A percentile compares a stretch with the other conserved stretches of the same genome.
phyloP scores from a whole-genome alignment of 2,797 vertebrate species.

The Notolabrus celidotus region DNA sequence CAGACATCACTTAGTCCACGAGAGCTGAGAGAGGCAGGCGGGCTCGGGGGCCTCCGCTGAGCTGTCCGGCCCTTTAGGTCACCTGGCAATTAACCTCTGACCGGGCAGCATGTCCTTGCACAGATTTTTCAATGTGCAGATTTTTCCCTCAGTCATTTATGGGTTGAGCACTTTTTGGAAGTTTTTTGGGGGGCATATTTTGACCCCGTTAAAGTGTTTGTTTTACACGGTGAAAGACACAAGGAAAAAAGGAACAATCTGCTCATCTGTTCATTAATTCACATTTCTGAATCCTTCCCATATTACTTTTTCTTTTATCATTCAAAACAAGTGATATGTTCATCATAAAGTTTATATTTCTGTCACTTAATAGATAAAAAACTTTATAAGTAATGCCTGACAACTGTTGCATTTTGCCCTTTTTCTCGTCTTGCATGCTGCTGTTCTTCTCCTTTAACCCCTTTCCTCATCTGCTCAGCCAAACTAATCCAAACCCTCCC shows the following conservation, averaged over 20 bases:
- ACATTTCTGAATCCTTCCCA: too few relatives aligned
- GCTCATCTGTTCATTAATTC: too few relatives aligned
- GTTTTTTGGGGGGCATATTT: too few relatives aligned
- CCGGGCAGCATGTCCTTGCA: slow-evolving; percentile 49
- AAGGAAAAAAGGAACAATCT: too few relatives aligned
- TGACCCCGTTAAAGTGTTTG: too few relatives aligned
- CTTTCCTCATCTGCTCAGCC: slow-evolving; percentile 42
- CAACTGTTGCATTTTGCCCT: background rate
- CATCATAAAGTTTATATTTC: too few relatives aligned
- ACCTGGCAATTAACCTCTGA: slow-evolving; percentile 84
- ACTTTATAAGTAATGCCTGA: background rate
- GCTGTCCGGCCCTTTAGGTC: slow-evolving; percentile 73
- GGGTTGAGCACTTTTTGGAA: too few relatives aligned
- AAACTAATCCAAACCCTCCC: slow-evolving; percentile 65
- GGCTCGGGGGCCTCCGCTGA: slow-evolving; percentile 64
- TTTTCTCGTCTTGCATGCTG: slow-evolving; percentile 11
- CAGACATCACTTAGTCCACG: slow-evolving; percentile 76
- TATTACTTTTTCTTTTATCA: too few relatives aligned
- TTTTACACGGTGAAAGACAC: too few relatives aligned
- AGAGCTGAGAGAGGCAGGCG: slow-evolving; percentile 66
- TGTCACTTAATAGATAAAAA: too few relatives aligned
- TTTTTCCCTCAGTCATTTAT: slow-evolving; percentile 22
- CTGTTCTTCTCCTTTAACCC: slow-evolving; percentile 20
- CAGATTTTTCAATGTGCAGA: slow-evolving; percentile 36
- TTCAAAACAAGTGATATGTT: too few relatives aligned